These are phyloP conservation scores for Pandion haliaetus DNA, from an alignment of 2,113 vertebrate genomes.

Conservation along the genomic window DNA sequence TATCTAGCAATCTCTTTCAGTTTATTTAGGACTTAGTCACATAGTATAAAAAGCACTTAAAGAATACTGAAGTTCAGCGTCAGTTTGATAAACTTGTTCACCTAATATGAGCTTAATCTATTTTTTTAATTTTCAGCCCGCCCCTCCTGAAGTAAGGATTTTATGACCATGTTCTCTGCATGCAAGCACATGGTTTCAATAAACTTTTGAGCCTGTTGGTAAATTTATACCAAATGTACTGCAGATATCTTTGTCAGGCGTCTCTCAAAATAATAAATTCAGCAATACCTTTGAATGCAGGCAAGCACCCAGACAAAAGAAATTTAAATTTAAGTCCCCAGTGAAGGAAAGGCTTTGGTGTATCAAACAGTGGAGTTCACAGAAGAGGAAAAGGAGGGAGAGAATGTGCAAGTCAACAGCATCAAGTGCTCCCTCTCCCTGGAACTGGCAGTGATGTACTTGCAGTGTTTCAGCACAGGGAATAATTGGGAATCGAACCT, in stretches of 20 bases:
- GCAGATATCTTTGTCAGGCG: not conserved
- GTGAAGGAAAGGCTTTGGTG: not conserved
- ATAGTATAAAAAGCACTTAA: not conserved
- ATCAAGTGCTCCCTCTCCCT: not conserved
- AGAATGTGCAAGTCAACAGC: not conserved
- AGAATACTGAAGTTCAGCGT: not conserved
- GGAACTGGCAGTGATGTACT: not conserved
- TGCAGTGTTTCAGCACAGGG: not conserved
- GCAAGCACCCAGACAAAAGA: not conserved
- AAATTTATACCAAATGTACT: not conserved
- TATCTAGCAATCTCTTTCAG: not conserved
- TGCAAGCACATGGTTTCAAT: conserved; percentile 8
- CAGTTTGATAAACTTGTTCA: not conserved
- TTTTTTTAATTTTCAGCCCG: not conserved
- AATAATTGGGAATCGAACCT: not conserved
- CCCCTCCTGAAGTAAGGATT: not conserved
- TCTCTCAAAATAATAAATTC: not conserved
- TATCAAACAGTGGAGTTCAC: not conserved
- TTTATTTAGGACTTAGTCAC: not conserved
- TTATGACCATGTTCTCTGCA: conserved; percentile 4
- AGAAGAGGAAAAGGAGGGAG: not conserved
- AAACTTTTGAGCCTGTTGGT: not conserved
- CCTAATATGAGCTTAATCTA: not conserved
- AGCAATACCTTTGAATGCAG: not conserved
- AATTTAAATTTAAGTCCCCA: not conserved